Percentiles rank a stretch among this genome's conserved stretches.
Conservation (phyloP, 2,797 vertebrate species). For the Carapus acus region DNA sequence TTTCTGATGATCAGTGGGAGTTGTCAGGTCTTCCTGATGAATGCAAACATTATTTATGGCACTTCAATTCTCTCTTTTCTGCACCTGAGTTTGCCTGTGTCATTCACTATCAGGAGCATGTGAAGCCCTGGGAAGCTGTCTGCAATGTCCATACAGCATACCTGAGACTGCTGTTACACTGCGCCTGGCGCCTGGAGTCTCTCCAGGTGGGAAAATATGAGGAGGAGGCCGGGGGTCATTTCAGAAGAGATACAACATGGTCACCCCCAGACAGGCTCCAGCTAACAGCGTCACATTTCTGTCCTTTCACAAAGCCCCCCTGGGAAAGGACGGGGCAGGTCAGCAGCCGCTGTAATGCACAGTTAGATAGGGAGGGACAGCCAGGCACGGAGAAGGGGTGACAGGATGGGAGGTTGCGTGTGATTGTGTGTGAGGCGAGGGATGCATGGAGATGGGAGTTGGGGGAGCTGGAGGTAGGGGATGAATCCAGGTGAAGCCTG, state of each 20-base stretch:
- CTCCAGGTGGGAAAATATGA: constrained; percentile 54
- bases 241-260: constrained; percentile 59
- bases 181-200: constrained; percentile 87
- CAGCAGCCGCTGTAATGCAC: constrained; percentile 48
- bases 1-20: too few relatives aligned
- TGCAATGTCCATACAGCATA: constrained; percentile 75
- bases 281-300: constrained; percentile 69
- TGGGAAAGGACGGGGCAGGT: constrained; percentile 59
- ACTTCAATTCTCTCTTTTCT: constrained; percentile 38
- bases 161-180: constrained; percentile 86
- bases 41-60: neutral
- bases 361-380: constrained; percentile 6
- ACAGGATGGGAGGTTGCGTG: too few relatives aligned
- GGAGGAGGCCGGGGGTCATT: constrained; percentile 42
- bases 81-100: constrained; percentile 30
- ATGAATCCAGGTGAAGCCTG: constrained; percentile 64
- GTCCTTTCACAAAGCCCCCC: constrained; percentile 69
- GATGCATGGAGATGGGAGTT: too few relatives aligned
- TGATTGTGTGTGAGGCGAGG: too few relatives aligned
- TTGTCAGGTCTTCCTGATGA: neutral
- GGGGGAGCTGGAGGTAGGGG: constrained; percentile 47
- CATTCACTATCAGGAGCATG: constrained; percentile 61
- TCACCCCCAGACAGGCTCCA: constrained; percentile 68
- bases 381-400: constrained; percentile 1
- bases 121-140: constrained; percentile 74